Conservation (phyloP, 2,888 invertebrate species). For the Nephrotoma flavescens region DNA sequence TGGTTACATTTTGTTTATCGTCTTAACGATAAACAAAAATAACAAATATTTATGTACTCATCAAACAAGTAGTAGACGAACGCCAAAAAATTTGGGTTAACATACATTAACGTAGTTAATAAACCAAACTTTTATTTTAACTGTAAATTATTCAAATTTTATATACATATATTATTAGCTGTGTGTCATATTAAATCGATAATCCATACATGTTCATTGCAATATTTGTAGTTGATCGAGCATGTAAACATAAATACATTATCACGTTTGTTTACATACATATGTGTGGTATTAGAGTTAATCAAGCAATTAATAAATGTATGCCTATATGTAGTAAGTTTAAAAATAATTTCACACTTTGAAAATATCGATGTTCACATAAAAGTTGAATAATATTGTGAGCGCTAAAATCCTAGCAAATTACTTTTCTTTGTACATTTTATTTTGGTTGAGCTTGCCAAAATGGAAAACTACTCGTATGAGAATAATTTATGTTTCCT, state of each 20-base stretch:
- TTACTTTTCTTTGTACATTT: too few relatives aligned
- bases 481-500: too few relatives aligned
- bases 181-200: too few relatives aligned
- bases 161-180: neutral
- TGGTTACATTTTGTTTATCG: neutral
- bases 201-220: neutral
- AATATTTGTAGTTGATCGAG: neutral
- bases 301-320: too few relatives aligned
- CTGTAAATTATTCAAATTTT: neutral
- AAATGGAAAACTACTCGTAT: too few relatives aligned
- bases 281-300: neutral
- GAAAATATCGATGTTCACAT: too few relatives aligned
- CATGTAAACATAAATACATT: neutral
- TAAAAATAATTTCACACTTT: too few relatives aligned
- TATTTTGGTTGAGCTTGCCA: too few relatives aligned
- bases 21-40: neutral
- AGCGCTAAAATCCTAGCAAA: too few relatives aligned
- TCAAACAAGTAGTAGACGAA: neutral
- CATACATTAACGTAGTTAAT: neutral
- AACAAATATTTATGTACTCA: neutral
- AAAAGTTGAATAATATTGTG: too few relatives aligned
- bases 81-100: neutral
- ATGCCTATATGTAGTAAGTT: too few relatives aligned
- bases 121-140: neutral
- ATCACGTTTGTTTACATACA: neutral